Evolutionary conservation across 2,888 invertebrate genomes (phyloP), one percentile per base, ranked within the genome.

Genomic region (Cantharis lateralis): DNA sequence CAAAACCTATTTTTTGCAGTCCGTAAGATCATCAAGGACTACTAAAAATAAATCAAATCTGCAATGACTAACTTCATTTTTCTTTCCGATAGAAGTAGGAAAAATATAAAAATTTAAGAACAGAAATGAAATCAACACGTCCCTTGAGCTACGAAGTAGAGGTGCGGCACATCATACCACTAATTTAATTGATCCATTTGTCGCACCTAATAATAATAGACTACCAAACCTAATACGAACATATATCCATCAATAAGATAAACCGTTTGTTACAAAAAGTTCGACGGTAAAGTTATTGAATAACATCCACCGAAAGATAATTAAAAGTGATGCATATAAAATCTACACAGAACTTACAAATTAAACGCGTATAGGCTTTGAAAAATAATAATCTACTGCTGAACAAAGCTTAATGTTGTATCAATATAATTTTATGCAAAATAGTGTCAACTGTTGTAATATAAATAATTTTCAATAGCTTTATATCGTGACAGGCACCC

Each of bases 121-220:
- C 79, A 78, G 74, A 80, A 81, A 82, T 79, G 81, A 80, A 80
- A 82, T 82, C 81, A 81, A 75, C 75, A 79, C 78, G 78, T 77
- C 79, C 79, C 76, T 75, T 71, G 73, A 71, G 64, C 77, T 61
- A 79, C 77, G 64, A 73, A 48, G 76, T 78, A 73, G 72, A 74
- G 72, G 79, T 78, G 80, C 78, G 80, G 78, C 81, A 81, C 80
- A 83, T 82, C 80, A 83, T 82, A 84, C 83, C 84, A 80, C 83
- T 84, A 84, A 84, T 84, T 83, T 84, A 84, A 84, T 84, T 82
- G 82, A 80, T 80, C 83, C 83, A 83, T 85, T 84, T 84, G 84
- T 84, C 83, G 82, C 82, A 80, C 81, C 81, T 83, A 83, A 84
- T 28, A 28, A 28, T 28, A 28, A 28, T 84, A 83, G 82, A 82